Conservation (phyloP, 2,113 vertebrate species). For the Thermophis baileyi region DNA sequence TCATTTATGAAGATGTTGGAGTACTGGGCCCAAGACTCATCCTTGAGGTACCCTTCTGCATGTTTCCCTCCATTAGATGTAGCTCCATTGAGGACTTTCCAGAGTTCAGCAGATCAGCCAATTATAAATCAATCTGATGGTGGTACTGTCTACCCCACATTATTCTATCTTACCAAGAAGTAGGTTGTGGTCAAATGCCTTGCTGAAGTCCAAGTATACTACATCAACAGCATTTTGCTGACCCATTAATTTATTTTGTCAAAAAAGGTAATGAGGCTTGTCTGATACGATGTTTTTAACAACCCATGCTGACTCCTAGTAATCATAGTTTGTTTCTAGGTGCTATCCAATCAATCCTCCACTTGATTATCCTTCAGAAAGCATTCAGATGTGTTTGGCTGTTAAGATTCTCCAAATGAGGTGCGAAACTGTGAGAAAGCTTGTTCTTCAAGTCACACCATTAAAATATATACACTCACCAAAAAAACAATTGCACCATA, state of each 20-base stretch:
- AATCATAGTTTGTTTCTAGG: not conserved
- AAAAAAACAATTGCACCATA: slow-evolving; percentile 1
- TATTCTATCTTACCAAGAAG: not conserved
- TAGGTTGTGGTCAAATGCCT: not conserved
- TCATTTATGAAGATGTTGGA: not conserved
- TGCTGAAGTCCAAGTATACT: not conserved
- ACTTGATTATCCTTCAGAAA: not conserved
- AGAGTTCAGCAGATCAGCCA: not conserved
- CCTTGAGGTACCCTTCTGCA: not conserved
- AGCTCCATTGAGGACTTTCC: not conserved
- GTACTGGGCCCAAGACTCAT: not conserved
- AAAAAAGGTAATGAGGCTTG: not conserved
- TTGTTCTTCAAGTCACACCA: not conserved
- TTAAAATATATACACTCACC: not conserved
- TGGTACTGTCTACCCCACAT: not conserved
- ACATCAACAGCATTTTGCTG: not conserved
- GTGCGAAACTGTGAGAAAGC: not conserved
- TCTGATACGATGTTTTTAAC: not conserved
- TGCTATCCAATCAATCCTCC: not conserved
- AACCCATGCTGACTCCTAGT: not conserved
- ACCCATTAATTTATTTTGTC: not conserved
- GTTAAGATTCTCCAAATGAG: not conserved
- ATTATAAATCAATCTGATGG: not conserved
- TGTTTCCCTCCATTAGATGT: not conserved
- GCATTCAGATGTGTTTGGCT: not conserved